Conservation (phyloP, 2,113 vertebrate genomes). For the Trochalopteron elliotii region DNA sequence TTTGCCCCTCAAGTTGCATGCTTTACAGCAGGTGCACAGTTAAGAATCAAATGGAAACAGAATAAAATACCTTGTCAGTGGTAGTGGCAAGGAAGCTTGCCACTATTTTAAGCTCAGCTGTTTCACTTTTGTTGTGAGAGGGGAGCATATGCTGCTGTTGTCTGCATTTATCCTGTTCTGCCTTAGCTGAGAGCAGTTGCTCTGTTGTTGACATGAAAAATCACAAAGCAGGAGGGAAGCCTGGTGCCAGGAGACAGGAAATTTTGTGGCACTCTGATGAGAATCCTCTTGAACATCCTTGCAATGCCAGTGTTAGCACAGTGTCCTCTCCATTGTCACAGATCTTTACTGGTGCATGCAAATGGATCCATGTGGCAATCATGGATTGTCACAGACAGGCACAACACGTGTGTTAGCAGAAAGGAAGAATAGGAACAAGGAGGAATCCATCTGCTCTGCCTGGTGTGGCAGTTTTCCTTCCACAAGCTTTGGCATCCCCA, state of each 20-base stretch:
- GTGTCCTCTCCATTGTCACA: not conserved
- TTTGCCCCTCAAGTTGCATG: not conserved
- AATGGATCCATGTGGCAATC: not conserved
- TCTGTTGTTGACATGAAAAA: not conserved
- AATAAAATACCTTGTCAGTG: not conserved
- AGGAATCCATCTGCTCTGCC: not conserved
- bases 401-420: not conserved
- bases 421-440: not conserved
- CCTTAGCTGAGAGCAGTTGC: not conserved
- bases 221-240: not conserved
- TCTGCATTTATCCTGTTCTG: not conserved
- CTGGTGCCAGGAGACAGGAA: not conserved
- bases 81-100: not conserved
- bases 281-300: not conserved
- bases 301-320: not conserved
- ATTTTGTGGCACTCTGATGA: not conserved
- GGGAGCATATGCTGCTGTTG: not conserved
- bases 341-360: not conserved
- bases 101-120: not conserved
- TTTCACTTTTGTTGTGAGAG: not conserved
- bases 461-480: not conserved
- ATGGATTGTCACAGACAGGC: not conserved
- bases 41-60: not conserved
- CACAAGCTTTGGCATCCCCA: not conserved
- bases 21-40: not conserved